Base-by-base conservation (phyloP, 2,888 invertebrate species). In the Phytoseiulus persimilis region DNA sequence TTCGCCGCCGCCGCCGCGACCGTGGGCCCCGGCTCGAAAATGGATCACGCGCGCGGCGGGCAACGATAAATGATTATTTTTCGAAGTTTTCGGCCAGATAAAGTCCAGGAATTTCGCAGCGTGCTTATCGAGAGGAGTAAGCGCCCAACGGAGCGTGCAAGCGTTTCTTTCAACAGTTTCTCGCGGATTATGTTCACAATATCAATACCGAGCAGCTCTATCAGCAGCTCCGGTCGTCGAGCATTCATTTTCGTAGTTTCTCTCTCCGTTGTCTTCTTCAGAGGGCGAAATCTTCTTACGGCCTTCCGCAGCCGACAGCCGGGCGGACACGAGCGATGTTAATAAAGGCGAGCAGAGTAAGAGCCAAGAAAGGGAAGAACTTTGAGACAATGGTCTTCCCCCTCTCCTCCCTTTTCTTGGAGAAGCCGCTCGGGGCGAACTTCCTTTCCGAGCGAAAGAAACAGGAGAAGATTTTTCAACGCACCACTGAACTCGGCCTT, bases 1-100 rank as follows among this genome's bases (percentile, higher is more conserved):
- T 1, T 23, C 28, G 65, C 9, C 18, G 14, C 65, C 9, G 65
- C 14, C 9, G 18, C 65, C 18, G 65, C 65, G 23, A 23, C 5
- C 23, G 23, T 23, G 65, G 11, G 65, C 65, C 23, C 9, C 23
- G 65, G 65, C 18, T 65, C 65, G 65, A 65, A 28, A 65, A 65
- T 65, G 65, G 65, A 65, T 65, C 65, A 65, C 65, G 18, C 65
- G 65, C 65, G 65, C 5, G 65, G 65, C 65, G 65, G 5, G 5
- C 65, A 65, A 65, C 65, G 65, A 65, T 65, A 65, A 65, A 65
- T 65, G 65, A 65, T 65, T 65, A 65, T 65, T 65, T 65, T 65
- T 28, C 65, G 18, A 65, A 65, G 65, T 65, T 65, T 65, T 65
- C 65, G 65, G 65, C 65, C 65, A 65, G 65, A 65, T 65, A 65